These are phyloP conservation scores for Huso huso DNA, from an alignment of 2,797 vertebrate species.

Conservation along the genomic window DNA sequence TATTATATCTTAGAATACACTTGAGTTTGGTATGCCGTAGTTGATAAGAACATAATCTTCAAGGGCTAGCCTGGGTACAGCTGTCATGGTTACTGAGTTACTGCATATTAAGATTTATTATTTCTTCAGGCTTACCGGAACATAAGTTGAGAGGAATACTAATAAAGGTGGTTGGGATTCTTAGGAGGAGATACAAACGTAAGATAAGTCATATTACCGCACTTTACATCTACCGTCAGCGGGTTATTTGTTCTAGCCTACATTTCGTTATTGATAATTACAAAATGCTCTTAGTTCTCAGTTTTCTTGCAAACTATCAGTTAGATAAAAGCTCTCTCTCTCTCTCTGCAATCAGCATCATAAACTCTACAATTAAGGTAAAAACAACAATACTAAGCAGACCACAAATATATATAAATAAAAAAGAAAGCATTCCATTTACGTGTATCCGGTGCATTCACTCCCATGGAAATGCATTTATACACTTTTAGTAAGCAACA, in stretches of 20 bases:
- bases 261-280: conserved; percentile 6
- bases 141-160: background rate
- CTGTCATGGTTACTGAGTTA: conserved; percentile 4
- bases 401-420: no score
- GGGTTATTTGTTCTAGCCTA: background rate
- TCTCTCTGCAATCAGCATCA: no score
- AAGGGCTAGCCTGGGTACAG: background rate
- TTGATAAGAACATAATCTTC: conserved; percentile 3
- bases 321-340: background rate
- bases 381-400: no score
- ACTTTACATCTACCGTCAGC: background rate
- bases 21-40: background rate
- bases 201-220: no score
- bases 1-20: no score
- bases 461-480: background rate
- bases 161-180: background rate
- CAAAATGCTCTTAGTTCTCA: conserved; percentile 43
- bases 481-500: background rate
- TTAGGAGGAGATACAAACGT: background rate
- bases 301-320: conserved; percentile 26
- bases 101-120: background rate
- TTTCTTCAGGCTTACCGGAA: conserved; percentile 2
- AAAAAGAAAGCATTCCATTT: no score
- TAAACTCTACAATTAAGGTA: no score
- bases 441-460: no score